phyloP scores from a whole-genome alignment of 2,113 vertebrate species.

The Petromus typicus region DNA sequence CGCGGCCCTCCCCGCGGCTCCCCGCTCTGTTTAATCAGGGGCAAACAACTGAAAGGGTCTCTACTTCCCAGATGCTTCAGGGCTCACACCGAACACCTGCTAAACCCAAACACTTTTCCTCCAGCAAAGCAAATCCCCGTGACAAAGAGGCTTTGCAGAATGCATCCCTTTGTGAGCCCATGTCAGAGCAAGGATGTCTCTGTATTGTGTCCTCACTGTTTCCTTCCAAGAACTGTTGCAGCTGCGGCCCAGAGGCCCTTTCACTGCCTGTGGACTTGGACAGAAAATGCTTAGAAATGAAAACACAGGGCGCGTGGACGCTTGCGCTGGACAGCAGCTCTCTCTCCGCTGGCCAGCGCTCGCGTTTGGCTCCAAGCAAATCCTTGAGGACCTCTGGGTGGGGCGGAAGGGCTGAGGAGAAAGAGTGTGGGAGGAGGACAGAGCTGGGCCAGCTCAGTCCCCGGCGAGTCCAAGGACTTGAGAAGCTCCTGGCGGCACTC shows the following conservation, averaged over 20 bases:
- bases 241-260: background rate
- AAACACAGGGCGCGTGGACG: background rate
- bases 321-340: background rate
- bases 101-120: background rate
- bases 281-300: background rate
- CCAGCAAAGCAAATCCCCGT: background rate
- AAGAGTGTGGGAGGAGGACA: too few relatives aligned
- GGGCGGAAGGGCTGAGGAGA: background rate
- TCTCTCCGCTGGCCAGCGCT: background rate
- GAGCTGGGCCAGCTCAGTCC: background rate
- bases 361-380: background rate
- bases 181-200: background rate
- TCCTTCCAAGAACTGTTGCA: too few relatives aligned
- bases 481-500: background rate
- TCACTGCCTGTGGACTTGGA: background rate
- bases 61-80: background rate
- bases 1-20: too few relatives aligned
- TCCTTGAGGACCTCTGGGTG: rapidly evolving
- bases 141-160: background rate
- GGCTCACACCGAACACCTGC: background rate
- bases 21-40: background rate
- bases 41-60: background rate
- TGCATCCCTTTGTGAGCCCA: rapidly evolving
- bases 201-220: background rate
- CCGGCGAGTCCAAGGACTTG: too few relatives aligned